These are phyloP conservation scores for Bradysia coprophila DNA, from an alignment of 1,140 invertebrate species.

Conservation along the genomic window DNA sequence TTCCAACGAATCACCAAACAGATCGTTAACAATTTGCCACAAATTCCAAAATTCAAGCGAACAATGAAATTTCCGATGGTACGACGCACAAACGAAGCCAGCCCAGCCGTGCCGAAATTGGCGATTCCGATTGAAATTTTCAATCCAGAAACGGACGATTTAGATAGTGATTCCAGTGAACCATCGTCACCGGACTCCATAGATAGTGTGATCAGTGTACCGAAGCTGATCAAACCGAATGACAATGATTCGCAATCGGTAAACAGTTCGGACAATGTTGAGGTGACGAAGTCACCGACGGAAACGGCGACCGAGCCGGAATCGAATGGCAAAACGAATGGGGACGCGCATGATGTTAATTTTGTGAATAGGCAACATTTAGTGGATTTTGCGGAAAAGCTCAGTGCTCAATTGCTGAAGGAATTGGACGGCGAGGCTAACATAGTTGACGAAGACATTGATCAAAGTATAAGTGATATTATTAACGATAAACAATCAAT, in stretches of 20 bases:
- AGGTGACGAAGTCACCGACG: background rate
- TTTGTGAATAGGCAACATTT: conserved; percentile 33
- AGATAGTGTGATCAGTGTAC: conserved; percentile 60
- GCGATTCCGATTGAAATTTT: conserved; percentile 69
- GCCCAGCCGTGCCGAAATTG: conserved; percentile 36
- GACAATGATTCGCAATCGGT: background rate
- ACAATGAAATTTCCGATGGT: conserved; percentile 41
- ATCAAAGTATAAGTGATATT: background rate
- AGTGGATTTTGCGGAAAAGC: conserved; percentile 56
- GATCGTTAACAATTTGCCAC: conserved; percentile 33
- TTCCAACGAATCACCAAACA: conserved; percentile 30
- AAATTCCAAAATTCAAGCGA: conserved; percentile 39
- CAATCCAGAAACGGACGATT: conserved; percentile 77
- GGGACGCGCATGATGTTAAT: conserved; percentile 1
- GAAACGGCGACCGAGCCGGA: background rate
- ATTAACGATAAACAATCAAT: conserved; percentile 1
- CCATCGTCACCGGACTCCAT: conserved; percentile 72
- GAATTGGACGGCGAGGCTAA: conserved; percentile 48
- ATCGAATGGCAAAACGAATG: background rate
- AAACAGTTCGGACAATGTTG: background rate
- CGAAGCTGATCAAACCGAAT: conserved; percentile 9
- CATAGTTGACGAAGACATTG: conserved; percentile 12
- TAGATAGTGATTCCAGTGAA: conserved; percentile 74
- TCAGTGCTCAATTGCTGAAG: conserved; percentile 48
- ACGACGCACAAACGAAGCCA: conserved; percentile 27